Percentiles rank a stretch among this genome's conserved stretches.
Conservation (phyloP, 2,888 invertebrate genomes). For the Gisinianus flammeolus region DNA sequence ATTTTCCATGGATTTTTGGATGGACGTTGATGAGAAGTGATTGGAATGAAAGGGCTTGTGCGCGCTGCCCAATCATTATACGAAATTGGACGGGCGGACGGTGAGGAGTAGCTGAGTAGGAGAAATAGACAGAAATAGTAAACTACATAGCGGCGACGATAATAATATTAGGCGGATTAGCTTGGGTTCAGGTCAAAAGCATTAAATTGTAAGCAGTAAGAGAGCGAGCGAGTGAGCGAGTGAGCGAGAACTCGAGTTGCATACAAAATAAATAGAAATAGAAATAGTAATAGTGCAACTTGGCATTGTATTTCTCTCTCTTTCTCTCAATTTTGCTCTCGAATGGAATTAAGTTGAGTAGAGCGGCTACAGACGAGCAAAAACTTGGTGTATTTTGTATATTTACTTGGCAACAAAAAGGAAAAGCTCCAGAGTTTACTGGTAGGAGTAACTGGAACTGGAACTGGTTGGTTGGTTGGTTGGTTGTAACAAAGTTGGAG, state of each 20-base stretch:
- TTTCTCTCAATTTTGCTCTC: not conserved
- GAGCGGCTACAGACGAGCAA: not conserved
- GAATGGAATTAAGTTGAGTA: not conserved
- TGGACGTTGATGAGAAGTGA: constrained; percentile 31
- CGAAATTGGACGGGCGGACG: not conserved
- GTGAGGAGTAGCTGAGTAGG: not conserved
- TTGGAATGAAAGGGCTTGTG: constrained; percentile 33
- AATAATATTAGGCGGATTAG: constrained; percentile 39
- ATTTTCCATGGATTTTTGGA: constrained; percentile 4
- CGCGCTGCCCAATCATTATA: constrained; percentile 28
- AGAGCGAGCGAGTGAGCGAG: not conserved
- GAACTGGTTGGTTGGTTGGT: not conserved
- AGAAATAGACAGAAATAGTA: not conserved
- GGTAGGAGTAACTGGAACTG: not conserved
- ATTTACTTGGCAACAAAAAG: not conserved
- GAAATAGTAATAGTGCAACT: constrained; percentile 28
- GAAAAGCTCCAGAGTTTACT: not conserved
- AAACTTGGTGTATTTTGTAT: not conserved
- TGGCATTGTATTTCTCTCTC: constrained; percentile 19
- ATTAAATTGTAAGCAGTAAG: constrained; percentile 35
- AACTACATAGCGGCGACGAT: constrained; percentile 2
- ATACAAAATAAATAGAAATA: constrained; percentile 33
- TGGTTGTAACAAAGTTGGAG: not conserved
- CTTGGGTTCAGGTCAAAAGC: constrained; percentile 39
- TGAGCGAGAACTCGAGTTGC: constrained; percentile 27